Evolutionary conservation across 2,797 vertebrate species (phyloP).

Genomic region (Macropodus opercularis): DNA sequence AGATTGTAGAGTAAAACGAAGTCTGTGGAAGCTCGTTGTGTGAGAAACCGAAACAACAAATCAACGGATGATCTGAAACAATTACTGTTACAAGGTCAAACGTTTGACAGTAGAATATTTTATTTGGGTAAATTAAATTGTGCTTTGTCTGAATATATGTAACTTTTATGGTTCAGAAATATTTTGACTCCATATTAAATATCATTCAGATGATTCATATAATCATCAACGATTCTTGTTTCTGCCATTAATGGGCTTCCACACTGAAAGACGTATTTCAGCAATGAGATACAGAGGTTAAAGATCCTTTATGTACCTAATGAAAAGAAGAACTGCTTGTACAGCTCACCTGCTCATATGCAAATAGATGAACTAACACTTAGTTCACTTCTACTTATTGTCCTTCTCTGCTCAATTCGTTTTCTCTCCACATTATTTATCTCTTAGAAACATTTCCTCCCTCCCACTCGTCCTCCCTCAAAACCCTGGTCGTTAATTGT

Average conservation of each 20-base stretch:
- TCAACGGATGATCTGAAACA: not conserved
- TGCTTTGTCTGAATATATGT: not conserved
- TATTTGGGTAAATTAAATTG: not conserved
- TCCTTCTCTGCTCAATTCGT: not conserved
- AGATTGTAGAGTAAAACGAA: not conserved
- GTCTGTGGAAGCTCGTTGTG: not conserved
- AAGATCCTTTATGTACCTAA: not conserved
- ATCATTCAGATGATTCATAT: no score
- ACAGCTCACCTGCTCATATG: no score
- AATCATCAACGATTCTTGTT: not conserved
- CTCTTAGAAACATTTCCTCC: constrained; percentile 13
- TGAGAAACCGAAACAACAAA: no score
- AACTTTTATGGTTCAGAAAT: no score
- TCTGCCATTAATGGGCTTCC: no score
- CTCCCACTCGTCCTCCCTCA: constrained; percentile 13
- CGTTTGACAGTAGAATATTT: not conserved
- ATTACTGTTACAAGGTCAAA: not conserved
- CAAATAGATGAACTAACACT: no score
- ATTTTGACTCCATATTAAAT: no score
- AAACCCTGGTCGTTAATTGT: constrained; percentile 3
- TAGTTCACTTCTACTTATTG: not conserved
- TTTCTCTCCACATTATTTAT: constrained; percentile 6
- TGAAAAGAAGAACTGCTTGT: no score
- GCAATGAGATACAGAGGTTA: not conserved
- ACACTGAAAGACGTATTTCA: not conserved